Percentiles rank a stretch among this genome's conserved stretches.
These are phyloP conservation scores for Troglohyphantes excavatus DNA, from an alignment of 2,888 invertebrate species.

Conservation along the genomic window DNA sequence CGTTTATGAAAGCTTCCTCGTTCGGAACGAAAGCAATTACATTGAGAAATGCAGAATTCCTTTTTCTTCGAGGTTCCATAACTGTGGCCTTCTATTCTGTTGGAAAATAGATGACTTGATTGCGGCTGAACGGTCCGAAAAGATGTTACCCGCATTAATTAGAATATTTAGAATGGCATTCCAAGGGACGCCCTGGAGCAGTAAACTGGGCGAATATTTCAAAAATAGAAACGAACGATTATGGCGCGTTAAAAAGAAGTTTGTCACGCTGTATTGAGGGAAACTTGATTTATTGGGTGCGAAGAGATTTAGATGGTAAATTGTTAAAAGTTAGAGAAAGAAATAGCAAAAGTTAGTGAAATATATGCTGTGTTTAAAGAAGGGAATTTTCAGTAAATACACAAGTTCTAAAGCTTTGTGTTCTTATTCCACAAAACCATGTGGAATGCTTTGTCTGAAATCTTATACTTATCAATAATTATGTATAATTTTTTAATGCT, in stretches of 20 bases:
- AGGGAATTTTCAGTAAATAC: no score
- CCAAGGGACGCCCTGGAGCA: background rate
- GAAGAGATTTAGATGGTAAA: background rate
- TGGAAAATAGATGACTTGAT: slow-evolving; percentile 11
- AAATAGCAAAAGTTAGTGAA: background rate
- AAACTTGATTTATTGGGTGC: background rate
- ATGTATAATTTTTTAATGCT: no score
- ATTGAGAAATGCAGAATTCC: slow-evolving; percentile 20
- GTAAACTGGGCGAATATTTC: background rate
- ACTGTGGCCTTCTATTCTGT: slow-evolving; percentile 1
- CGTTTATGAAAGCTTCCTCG: slow-evolving; percentile 54
- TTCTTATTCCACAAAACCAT: no score
- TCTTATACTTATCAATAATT: no score
- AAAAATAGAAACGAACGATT: background rate
- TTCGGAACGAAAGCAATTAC: slow-evolving; percentile 56
- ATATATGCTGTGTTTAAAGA: background rate
- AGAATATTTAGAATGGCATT: slow-evolving; percentile 1
- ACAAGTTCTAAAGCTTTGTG: no score
- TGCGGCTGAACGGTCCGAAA: background rate
- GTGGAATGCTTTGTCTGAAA: no score
- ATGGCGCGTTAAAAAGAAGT: background rate
- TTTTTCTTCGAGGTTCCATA: slow-evolving; percentile 2
- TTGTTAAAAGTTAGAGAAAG: background rate
- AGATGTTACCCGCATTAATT: background rate
- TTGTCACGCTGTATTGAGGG: background rate